Evolutionary conservation across 2,888 invertebrate species (phyloP), one percentile per base, ranked within the genome.

Genomic region (Orchesella flavescens): DNA sequence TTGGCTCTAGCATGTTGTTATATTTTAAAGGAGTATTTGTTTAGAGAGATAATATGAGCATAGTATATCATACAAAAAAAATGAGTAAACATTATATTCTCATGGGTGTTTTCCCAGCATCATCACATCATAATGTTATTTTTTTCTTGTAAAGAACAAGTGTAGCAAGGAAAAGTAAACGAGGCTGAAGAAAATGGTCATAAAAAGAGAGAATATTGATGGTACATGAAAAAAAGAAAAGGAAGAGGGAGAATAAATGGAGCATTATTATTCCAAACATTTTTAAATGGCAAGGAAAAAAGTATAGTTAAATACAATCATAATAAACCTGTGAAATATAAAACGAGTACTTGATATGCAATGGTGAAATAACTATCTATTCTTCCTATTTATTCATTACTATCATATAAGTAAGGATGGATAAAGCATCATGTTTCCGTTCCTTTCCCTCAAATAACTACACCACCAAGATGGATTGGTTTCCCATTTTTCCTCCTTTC

Each of bases 141-240:
- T 34, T 34, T 59, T 72, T 63, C 55, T 73, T 43, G 49, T 23
- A 34, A 81, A 57, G 23, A 57, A 71, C 69, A 61, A 65, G 53
- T 78, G 59, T 77, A 78, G 59, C 72, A 80, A 57, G 69, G 57
- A 55, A 76, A 76, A 75, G 75, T 65, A 84, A 84, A 57, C 79
- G 79, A 84, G 80, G 79, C 84, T 80, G 84, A 84, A 84, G 79
- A 84, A 84, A 80, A 80, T 79, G 84, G 57, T 69, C 84, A 80
- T 84, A 84, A 83, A 84, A 81, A 79, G 34, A 34, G 34, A 34
- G 3, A 49, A 49, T n/a, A 49, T 49, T 12, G 15, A 49, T 2
- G 12, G n/a, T 15, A 49, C 3, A 49, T 49, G 49, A 10, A 49
- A 49, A 12, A 49, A 49, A 68, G 55, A 43, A 44, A 2, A 57